These are phyloP conservation scores for Pimpla rufipes DNA, from an alignment of 2,888 invertebrate species.

Conservation along the genomic window DNA sequence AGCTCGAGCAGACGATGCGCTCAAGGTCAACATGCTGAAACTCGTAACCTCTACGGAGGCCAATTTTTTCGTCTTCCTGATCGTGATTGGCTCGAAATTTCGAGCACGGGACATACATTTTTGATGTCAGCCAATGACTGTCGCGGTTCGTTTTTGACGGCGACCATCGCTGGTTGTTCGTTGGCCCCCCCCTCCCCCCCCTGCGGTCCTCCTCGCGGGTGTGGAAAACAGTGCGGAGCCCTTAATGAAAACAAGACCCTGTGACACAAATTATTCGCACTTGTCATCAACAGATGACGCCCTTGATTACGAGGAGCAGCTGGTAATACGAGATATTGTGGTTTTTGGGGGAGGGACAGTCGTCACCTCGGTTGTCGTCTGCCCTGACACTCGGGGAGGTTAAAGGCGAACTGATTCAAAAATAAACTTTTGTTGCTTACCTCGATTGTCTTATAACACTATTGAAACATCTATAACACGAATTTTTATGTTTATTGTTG, in stretches of 20 bases:
- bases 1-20: slow-evolving; percentile 4
- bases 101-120: neutral
- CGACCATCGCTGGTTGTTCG: neutral
- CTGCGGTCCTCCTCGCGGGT: neutral
- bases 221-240: neutral
- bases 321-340: neutral
- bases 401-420: slow-evolving; percentile 18
- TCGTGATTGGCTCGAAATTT: slow-evolving; percentile 6
- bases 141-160: neutral
- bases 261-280: neutral
- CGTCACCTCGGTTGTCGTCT: slow-evolving; percentile 25
- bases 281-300: slow-evolving; percentile 30
- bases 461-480: too few species aligned
- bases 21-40: slow-evolving; percentile 13
- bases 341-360: neutral
- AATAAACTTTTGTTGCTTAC: slow-evolving; percentile 12
- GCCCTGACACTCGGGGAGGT: neutral
- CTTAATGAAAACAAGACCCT: neutral
- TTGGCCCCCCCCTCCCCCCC: too few species aligned
- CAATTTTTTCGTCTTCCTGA: neutral
- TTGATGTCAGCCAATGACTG: neutral
- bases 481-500: neutral
- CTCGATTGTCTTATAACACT: slow-evolving; percentile 3
- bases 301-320: neutral
- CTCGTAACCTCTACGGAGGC: neutral